Evolutionary conservation across 2,797 vertebrate species (phyloP), one percentile per base, ranked within the genome.

Genomic region (Clarias laeviceps): DNA sequence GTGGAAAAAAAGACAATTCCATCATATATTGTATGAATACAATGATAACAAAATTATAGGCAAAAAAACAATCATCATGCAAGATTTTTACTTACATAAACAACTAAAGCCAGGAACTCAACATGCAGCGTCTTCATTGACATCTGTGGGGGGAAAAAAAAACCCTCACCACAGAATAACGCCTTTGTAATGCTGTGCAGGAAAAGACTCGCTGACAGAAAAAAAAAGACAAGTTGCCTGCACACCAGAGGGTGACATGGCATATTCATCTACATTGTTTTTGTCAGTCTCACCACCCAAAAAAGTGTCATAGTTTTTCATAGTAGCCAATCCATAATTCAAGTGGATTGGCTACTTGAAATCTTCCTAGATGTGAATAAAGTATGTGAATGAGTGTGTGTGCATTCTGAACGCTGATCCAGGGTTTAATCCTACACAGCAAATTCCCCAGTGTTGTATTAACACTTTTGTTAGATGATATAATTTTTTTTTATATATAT

Each of bases 161-260:
- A 82, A 72, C 2, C 15, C 3, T 0, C 5, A 3, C 59, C 50
- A 32, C 20, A 83, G 37, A 22, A 62, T 62, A 56, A 74, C 18
- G 5, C 34, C 70, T 54, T 80, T n/a, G 11, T 66, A 29, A 64
- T 45, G 34, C 32, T 54, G 15, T 24, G 40, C 57, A 62, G 59
- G 6, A 74, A 83, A 61, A 72, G 56, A 54, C 24, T 83, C 59
- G n/a, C 57, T 83, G 69, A 64, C 32, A 74, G 4, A 45, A 61
- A 37, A 68, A 73, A 24, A 32, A 62, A 29, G 34, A 62, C 61
- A 74, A 59, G 40, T 76, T 37, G 32, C 4, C n/a, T 83, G 56
- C 20, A 72, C 68, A 72, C 32, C 34, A 62, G 34, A 3, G 1
- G 3, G 34, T 57, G 68, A 17, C 20, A 82, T 68, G 20, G 57